Percentiles rank a stretch among this genome's conserved stretches.
Evolutionary conservation across 1,140 invertebrate species (phyloP).

Genomic region (Oedothorax gibbosus): DNA sequence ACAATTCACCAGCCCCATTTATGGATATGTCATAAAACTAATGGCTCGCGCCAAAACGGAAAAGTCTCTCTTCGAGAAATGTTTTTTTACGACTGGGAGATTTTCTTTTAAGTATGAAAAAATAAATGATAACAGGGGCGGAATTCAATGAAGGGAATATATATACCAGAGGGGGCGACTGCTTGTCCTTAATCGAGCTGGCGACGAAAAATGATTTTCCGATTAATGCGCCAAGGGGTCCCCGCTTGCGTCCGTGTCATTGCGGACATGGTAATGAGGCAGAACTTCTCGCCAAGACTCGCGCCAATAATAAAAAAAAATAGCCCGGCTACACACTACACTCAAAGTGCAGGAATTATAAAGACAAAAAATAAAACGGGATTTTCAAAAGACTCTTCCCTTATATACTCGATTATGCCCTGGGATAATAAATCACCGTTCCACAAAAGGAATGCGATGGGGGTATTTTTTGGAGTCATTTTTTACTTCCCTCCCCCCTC

Average conservation of each 20-base stretch:
- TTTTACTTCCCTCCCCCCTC: conserved; percentile 9
- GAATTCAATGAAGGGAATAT: not conserved
- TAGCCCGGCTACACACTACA: not conserved
- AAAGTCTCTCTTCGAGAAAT: conserved; percentile 25
- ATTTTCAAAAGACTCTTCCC: conserved; percentile 12
- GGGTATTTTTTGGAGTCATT: conserved; percentile 37
- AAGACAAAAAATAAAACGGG: conserved; percentile 29
- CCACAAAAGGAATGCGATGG: conserved; percentile 44
- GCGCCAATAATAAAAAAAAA: conserved; percentile 39
- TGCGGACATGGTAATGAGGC: conserved; percentile 60
- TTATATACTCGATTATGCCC: conserved; percentile 45
- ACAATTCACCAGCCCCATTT: conserved; percentile 5
- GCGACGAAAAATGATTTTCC: conserved; percentile 61
- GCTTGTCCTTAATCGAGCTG: conserved; percentile 55
- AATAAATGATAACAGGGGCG: no score
- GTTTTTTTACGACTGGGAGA: not conserved
- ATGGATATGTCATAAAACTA: conserved; percentile 59
- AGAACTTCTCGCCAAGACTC: conserved; percentile 56
- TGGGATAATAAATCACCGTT: conserved; percentile 54
- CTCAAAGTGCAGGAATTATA: conserved; percentile 27
- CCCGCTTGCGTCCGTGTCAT: conserved; percentile 48
- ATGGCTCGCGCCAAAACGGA: conserved; percentile 54
- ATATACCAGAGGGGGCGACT: conserved; percentile 1
- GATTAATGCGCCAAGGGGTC: conserved; percentile 52
- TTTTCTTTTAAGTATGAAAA: conserved; percentile 14